A percentile compares a stretch with the other conserved stretches of the same genome.
Evolutionary conservation across 2,797 vertebrate species (phyloP).

Genomic region (Sebastes melanostomus): DNA sequence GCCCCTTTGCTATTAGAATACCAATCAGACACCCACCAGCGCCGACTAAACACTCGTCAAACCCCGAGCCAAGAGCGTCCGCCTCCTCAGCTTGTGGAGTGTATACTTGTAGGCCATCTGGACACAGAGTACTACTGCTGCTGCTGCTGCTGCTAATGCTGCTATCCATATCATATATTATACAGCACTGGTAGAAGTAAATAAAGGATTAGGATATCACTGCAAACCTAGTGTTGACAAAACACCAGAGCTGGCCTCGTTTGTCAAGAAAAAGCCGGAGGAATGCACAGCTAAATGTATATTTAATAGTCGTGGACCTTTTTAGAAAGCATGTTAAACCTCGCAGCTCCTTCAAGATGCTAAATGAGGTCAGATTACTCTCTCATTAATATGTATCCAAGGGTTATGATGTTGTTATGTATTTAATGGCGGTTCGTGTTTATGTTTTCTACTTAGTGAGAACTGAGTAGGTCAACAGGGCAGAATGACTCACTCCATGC

Average conservation of each 20-base stretch:
- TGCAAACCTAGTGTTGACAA: not conserved
- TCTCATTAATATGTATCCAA: not conserved
- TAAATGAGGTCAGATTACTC: conserved; percentile 2
- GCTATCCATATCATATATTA: not conserved
- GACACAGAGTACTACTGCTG: not conserved
- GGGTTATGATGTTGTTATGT: not conserved
- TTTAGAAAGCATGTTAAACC: conserved; percentile 2
- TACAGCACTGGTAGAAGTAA: not conserved
- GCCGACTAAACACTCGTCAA: conserved; percentile 23
- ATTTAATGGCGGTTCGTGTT: not conserved
- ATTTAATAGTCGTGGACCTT: conserved; percentile 11
- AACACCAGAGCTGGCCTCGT: conserved; percentile 12
- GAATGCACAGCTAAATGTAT: conserved; percentile 7
- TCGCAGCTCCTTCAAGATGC: not conserved
- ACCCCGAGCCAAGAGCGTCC: conserved; percentile 25
- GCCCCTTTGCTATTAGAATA: conserved; percentile 33
- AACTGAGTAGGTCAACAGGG: not conserved
- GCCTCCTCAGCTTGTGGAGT: conserved; percentile 40
- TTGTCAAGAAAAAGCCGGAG: not conserved
- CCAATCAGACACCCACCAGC: conserved; percentile 43
- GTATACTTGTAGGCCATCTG: conserved; percentile 40
- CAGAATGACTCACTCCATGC: not conserved
- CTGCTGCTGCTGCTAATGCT: not conserved
- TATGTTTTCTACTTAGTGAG: not conserved
- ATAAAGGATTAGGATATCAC: conserved; percentile 32